Conservation (phyloP, 2,888 invertebrate genomes). For the Tuberolachnus salignus region DNA sequence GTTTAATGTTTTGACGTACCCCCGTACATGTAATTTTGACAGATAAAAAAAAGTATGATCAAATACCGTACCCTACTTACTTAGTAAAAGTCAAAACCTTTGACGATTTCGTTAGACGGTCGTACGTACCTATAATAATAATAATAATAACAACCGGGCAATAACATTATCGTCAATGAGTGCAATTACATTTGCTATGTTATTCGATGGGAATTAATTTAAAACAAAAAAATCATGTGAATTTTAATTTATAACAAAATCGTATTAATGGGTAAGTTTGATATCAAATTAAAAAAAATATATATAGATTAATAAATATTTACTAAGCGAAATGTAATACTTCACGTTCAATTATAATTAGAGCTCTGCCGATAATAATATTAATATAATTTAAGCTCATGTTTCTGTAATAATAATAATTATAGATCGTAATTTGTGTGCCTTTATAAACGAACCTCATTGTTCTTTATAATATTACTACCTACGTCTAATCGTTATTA, state of each 20-base stretch:
- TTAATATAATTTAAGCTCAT: slow-evolving; percentile 1
- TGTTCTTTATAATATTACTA: background rate
- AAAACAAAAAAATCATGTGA: background rate
- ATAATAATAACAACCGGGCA: too few species aligned
- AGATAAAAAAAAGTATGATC: too few species aligned
- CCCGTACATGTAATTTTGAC: too few species aligned
- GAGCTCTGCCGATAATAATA: background rate
- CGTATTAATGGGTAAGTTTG: slow-evolving; percentile 2
- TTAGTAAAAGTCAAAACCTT: background rate
- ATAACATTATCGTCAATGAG: slow-evolving; percentile 17
- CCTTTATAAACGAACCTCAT: background rate
- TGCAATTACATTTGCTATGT: background rate
- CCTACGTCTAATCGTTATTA: slow-evolving; percentile 20
- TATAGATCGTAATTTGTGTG: slow-evolving; percentile 6
- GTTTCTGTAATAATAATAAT: background rate
- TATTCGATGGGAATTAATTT: slow-evolving; percentile 12
- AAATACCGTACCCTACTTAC: too few species aligned
- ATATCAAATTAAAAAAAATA: background rate
- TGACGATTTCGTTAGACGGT: background rate
- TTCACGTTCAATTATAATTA: slow-evolving; percentile 1
- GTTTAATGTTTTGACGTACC: too few species aligned
- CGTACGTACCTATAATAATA: background rate
- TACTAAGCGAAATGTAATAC: background rate
- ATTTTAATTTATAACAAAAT: background rate
- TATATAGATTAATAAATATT: background rate